Evolutionary conservation across 2,888 invertebrate species (phyloP), one percentile per base, ranked within the genome.

Genomic region (Cyrtodaria siliqua): DNA sequence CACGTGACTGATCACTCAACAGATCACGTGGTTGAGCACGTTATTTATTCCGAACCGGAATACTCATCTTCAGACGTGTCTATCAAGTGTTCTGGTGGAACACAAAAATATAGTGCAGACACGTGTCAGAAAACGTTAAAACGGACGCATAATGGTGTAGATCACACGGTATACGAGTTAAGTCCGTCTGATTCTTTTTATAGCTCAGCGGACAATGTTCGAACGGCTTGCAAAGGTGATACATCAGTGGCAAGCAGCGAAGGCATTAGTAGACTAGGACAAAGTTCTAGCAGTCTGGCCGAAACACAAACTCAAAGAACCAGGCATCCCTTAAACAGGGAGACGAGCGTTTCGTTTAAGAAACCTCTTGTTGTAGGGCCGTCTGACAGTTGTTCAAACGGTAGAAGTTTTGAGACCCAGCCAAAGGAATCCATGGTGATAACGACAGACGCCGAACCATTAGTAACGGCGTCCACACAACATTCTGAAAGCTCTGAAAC

Each of bases 141-240:
- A 62, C 56, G 79, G 47, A 80, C 75, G 18, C 69, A 72, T 52
- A 80, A 80, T 26, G 72, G 72, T 40, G 53, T 72, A 0, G 76
- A 80, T 40, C 76, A 80, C 26, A 80, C 75, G 18, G 79, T 80
- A n/a, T 80, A 74, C 50, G 79, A 80, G 47, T 52, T 80, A 24
- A 76, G 79, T 69, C 79, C 79, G 1, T 80, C 79, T 14, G 79
- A 76, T 42, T 80, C 79, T 1, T 80, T 80, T 55, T 73, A 76
- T 49, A 76, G 56, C 52, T 76, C 79, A 8, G 67, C 70, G 9
- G 79, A 75, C 40, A 76, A 72, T 56, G 60, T 79, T 33, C 79
- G 74, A n/a, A 50, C 56, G 24, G 70, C 49, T 23, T 62, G 66
- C 16, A 62, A 61, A 50, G 59, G 62, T 44, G 63, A 38, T 49